Evolutionary conservation across 2,797 vertebrate species (phyloP).

Genomic region (Staurois parvus): DNA sequence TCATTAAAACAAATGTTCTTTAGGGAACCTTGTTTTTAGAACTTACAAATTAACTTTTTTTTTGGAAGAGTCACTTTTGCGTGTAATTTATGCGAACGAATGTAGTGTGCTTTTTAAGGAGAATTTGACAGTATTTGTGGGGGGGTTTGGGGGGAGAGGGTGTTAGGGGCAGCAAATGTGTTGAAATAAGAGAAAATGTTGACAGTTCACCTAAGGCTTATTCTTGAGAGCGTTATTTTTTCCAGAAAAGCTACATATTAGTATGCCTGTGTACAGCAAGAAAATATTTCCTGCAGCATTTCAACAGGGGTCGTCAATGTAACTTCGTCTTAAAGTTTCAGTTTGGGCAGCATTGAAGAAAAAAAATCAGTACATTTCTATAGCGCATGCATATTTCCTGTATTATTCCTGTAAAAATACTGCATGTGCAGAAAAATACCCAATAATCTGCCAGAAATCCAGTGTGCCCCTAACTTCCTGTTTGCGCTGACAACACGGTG

Average conservation of each 20-base stretch:
- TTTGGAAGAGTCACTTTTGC: constrained; percentile 16
- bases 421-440: no score
- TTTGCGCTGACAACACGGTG: no score
- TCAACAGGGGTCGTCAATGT: neutral
- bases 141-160: no score
- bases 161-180: neutral
- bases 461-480: no score
- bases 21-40: neutral
- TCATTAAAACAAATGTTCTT: neutral
- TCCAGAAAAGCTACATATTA: no score
- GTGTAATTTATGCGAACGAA: constrained; percentile 47
- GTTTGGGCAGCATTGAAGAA: neutral
- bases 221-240: neutral
- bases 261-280: neutral
- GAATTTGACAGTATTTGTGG: constrained; percentile 20
- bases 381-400: no score
- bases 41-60: neutral
- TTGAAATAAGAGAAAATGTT: neutral
- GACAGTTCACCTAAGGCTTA: neutral
- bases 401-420: no score
- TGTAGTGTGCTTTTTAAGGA: constrained; percentile 19
- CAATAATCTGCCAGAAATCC: no score
- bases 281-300: neutral
- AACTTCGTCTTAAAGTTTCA: neutral
- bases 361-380: neutral